Base-by-base conservation (phyloP, 2,888 invertebrate species). In the Spicauda simplicius region DNA sequence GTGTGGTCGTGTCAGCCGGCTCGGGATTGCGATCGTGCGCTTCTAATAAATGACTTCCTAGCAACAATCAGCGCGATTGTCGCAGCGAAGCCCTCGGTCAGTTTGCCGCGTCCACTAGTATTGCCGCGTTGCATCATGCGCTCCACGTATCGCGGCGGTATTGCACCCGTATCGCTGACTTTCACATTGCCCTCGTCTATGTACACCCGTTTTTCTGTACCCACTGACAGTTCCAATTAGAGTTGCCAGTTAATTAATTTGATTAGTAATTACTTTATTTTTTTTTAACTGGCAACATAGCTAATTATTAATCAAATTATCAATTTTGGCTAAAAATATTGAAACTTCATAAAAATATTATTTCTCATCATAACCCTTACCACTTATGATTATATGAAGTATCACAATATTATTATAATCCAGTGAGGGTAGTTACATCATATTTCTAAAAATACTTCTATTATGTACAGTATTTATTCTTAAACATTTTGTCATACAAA, bases 141-240 rank as follows among this genome's bases (percentile, higher is more conserved):
- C 52, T 67, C 61, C 67, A 61, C 67, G 68, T 62, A 37, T 53
- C 52, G 64, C 83, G 85, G 84, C 84, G 82, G 69, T 74, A 76
- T 70, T 54, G 61, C 66, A 70, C 82, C 25, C 55, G 76, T 83
- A 80, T 77, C 86, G 81, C 81, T 82, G 79, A 87, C 84, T 86
- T 84, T 85, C 85, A 84, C 83, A 81, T 80, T 80, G 74, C 73
- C 69, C 73, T 70, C 70, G 57, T 57, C 61, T 20, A 60, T 54
- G 19, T 66, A 48, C 45, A 48, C 60, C 30, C 55, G 66, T 67
- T 70, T 71, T 69, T 37, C 37, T 59, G 30, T 48, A 41, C 45
- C 45, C 25, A 16, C 30, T 76, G 73, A 74, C 75, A 79, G 74
- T 76, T 81, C 77, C 71, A 77, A 81, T 82, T 74, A 76, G 80